Conservation (phyloP, 2,888 invertebrate species). For the Drosophila algonquin region DNA sequence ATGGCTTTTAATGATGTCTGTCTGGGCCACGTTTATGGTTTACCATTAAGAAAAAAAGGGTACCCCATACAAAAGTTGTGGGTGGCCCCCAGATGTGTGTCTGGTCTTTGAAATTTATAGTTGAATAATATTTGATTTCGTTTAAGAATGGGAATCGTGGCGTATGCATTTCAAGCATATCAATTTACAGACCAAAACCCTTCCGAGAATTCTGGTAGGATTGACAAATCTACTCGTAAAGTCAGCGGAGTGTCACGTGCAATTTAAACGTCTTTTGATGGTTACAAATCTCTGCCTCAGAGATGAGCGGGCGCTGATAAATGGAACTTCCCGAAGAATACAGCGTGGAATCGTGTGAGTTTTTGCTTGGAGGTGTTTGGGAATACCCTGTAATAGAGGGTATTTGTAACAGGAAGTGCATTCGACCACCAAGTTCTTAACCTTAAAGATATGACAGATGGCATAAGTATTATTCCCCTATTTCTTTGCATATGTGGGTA, state of each 20-base stretch:
- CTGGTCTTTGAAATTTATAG: constrained; percentile 47
- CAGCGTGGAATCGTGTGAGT: constrained; percentile 30
- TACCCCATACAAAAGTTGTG: constrained; percentile 34
- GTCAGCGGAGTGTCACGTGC: constrained; percentile 72
- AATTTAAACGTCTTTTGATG: constrained; percentile 74
- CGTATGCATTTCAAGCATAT: constrained; percentile 55
- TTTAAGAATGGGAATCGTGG: constrained; percentile 46
- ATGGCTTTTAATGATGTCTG: constrained; percentile 2
- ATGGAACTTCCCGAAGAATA: constrained; percentile 43
- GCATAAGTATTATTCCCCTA: not conserved
- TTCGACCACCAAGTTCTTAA: not conserved
- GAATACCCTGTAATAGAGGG: not conserved
- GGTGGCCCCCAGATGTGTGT: constrained; percentile 51
- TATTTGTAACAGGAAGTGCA: not conserved
- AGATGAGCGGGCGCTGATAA: constrained; percentile 56
- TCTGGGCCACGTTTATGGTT: constrained; percentile 22
- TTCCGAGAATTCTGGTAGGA: constrained; percentile 48
- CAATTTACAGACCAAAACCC: constrained; percentile 40
- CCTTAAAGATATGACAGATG: too few species aligned
- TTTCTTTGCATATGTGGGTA: not conserved
- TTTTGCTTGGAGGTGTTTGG: constrained; percentile 9
- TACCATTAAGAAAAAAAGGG: constrained; percentile 9
- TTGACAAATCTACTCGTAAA: constrained; percentile 38
- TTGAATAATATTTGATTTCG: constrained; percentile 46
- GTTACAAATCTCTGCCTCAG: constrained; percentile 18